Evolutionary conservation across 2,888 invertebrate genomes (phyloP), one percentile per base, ranked within the genome.

Genomic region (Crematogaster levior): DNA sequence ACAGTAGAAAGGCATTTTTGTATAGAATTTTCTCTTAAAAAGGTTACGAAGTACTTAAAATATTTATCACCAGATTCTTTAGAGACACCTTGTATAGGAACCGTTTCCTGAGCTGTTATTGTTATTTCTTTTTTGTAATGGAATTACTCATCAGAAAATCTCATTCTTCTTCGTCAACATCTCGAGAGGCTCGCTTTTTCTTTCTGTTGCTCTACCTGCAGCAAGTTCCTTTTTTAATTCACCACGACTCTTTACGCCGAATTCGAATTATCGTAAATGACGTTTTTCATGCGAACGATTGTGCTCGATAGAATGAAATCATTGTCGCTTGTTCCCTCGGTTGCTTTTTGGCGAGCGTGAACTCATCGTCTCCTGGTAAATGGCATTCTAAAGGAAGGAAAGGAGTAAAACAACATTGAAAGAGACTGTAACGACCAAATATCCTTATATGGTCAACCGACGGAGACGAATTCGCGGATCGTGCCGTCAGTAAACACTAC

Each of bases 271-370:
- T 56, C 68, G 56, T 30, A 30, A 68, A 77, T 56, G 70, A 70
- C 70, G 60, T 51, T 30, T 48, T 37, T 74, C 61, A 34, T 18
- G 60, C 40, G 68, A 27, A n/a, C 37, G 56, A 56, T 70, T 70
- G 77, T 68, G 18, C 12, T 27, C 56, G 70, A 24, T 21, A 18
- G 21, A 68, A 77, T 79, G 70, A 79, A 79, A 79, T 77, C 70
- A 77, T 58, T 68, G 53, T 5, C 43, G 56, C n/a, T 58, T 79
- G 56, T 70, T 70, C 46, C 30, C 43, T 46, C 68, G 43, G 3
- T 46, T 79, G 56, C 70, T 34, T 7, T 18, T 56, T 30, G 46
- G 46, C 46, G 40, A 68, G 30, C 53, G 56, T 70, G 70, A 79
- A 70, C 43, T 79, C 70, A 70, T 70, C 70, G 68, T 56, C 30